A percentile compares a stretch with the other conserved stretches of the same genome.
Evolutionary conservation across 2,113 vertebrate genomes (phyloP).

Genomic region (Uria lomvia): DNA sequence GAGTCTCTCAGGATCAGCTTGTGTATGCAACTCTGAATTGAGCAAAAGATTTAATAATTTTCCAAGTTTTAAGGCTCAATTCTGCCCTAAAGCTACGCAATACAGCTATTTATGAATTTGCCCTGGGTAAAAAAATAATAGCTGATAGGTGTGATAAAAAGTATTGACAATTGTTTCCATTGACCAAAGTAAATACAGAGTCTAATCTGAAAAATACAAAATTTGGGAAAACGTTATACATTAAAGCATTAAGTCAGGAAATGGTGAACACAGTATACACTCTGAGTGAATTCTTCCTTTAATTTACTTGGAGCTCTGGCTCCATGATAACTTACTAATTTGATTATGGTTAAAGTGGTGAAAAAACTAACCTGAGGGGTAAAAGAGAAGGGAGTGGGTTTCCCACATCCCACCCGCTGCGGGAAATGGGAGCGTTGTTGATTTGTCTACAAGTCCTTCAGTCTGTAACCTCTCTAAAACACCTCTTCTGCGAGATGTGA

Average conservation of each 20-base stretch:
- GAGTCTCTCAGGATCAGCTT: not conserved
- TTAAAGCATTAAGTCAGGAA: not conserved
- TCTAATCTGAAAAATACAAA: not conserved
- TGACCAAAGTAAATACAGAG: not conserved
- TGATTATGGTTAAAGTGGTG: not conserved
- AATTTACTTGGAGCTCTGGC: not conserved
- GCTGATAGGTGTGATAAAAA: not conserved
- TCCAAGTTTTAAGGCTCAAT: not conserved
- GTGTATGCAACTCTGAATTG: not conserved
- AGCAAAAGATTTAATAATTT: not conserved
- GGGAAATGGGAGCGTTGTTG: rapidly evolving
- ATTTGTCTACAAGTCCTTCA: not conserved
- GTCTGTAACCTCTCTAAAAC: not conserved
- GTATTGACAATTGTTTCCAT: not conserved
- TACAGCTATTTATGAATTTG: not conserved
- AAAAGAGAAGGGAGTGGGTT: not conserved
- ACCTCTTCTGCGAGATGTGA: not conserved
- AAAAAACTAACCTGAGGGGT: not conserved
- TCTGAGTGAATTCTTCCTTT: not conserved
- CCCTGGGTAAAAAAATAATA: not conserved
- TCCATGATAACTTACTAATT: not conserved
- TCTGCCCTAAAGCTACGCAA: not conserved
- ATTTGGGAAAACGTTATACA: not conserved
- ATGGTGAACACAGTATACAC: not conserved
- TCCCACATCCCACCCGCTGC: rapidly evolving